Evolutionary conservation across 1,140 invertebrate genomes (phyloP).

Genomic region (Trialeurodes vaporariorum): DNA sequence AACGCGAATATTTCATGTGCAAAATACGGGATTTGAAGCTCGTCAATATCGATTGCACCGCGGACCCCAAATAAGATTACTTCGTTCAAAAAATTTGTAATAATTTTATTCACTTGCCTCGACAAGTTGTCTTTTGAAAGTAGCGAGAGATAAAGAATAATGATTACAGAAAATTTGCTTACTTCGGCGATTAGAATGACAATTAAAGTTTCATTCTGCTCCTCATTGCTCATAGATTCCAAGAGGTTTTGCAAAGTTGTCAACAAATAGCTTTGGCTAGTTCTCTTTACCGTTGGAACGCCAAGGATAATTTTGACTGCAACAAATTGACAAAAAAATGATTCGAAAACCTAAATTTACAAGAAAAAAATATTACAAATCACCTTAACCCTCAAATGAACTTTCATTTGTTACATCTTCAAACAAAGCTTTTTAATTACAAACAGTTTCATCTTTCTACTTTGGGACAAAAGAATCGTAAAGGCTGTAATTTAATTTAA

Average conservation of each 20-base stretch:
- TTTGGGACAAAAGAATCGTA: too few relatives aligned
- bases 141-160: neutral
- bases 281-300: constrained; percentile 77
- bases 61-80: constrained; percentile 19
- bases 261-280: constrained; percentile 79
- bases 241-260: constrained; percentile 79
- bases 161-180: constrained; percentile 20
- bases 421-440: too few relatives aligned
- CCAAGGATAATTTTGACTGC: constrained; percentile 70
- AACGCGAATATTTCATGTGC: constrained; percentile 47
- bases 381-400: too few relatives aligned
- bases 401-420: too few relatives aligned
- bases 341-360: too few relatives aligned
- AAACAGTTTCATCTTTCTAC: too few relatives aligned
- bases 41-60: constrained; percentile 43
- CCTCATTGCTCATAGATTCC: constrained; percentile 59
- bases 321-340: constrained; percentile 22
- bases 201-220: constrained; percentile 69
- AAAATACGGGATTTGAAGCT: constrained; percentile 54
- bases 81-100: neutral
- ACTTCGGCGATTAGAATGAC: constrained; percentile 85
- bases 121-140: neutral
- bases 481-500: too few relatives aligned
- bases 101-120: neutral
- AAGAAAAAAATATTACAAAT: too few relatives aligned